Percentiles rank a stretch among this genome's conserved stretches.
These are phyloP conservation scores for Rotaria magnacalcarata DNA, from an alignment of 2,888 invertebrate genomes.

Conservation along the genomic window DNA sequence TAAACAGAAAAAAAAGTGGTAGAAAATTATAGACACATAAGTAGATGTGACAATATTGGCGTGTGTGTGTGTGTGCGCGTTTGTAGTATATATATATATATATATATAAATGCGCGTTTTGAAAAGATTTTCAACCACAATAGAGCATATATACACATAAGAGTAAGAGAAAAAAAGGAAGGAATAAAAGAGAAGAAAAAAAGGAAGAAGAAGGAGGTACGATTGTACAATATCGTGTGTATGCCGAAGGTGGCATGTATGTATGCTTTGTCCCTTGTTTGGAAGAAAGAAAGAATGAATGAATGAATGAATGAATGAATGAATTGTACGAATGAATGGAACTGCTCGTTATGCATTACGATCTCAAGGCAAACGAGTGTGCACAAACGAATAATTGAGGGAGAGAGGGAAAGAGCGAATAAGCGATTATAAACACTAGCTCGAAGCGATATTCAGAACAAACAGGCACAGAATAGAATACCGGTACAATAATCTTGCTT, in stretches of 20 bases:
- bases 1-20: background rate
- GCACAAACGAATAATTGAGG: background rate
- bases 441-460: background rate
- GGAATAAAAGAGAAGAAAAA: background rate
- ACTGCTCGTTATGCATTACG: background rate
- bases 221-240: slow-evolving; percentile 17
- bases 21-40: slow-evolving; percentile 18
- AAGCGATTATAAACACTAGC: slow-evolving; percentile 15
- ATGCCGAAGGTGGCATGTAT: slow-evolving; percentile 20
- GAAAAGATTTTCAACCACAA: slow-evolving; percentile 23
- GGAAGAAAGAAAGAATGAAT: background rate
- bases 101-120: background rate
- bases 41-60: slow-evolving; percentile 17
- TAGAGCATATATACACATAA: background rate
- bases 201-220: background rate
- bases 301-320: slow-evolving; percentile 5
- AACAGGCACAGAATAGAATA: background rate
- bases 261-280: slow-evolving; percentile 1
- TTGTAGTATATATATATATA: background rate
- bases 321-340: slow-evolving; percentile 21
- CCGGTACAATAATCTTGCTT: background rate
- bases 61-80: background rate
- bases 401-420: background rate
- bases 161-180: background rate
- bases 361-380: slow-evolving; percentile 3